phyloP scores from a whole-genome alignment of 2,888 invertebrate genomes.

The Linnaemya tessellans region DNA sequence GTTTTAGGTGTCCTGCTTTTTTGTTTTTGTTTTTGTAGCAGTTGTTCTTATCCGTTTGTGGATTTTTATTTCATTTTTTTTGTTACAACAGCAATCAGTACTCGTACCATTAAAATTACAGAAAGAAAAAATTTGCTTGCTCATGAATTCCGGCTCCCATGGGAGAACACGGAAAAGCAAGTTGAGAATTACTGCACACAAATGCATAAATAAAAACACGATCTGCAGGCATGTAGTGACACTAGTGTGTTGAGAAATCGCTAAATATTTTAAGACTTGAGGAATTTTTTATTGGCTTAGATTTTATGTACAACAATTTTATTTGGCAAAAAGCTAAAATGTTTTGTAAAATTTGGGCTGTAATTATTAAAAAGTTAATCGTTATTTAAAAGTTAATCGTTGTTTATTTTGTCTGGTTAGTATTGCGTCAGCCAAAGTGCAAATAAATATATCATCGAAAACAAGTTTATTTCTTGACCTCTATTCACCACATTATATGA shows the following conservation, averaged over 20 bases:
- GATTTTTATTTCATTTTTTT: slow-evolving; percentile 5
- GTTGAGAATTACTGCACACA: slow-evolving; percentile 9
- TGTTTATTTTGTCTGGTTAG: no score
- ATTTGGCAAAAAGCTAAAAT: no score
- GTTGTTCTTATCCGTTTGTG: neutral
- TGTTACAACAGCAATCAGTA: slow-evolving; percentile 25
- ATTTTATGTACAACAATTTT: no score
- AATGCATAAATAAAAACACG: neutral
- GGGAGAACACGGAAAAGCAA: slow-evolving; percentile 40
- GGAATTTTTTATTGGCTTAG: neutral
- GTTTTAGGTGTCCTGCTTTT: slow-evolving; percentile 46
- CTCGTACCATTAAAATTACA: slow-evolving; percentile 43
- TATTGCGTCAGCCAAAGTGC: no score
- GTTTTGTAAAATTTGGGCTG: no score
- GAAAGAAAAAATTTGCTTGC: slow-evolving; percentile 54
- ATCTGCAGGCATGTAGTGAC: neutral
- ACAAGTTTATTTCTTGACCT: no score
- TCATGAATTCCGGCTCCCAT: slow-evolving; percentile 66
- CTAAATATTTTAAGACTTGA: neutral
- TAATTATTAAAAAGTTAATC: no score
- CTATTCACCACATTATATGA: no score
- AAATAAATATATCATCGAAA: no score
- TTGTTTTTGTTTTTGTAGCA: no score
- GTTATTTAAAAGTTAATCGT: no score
- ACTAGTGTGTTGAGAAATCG: slow-evolving; percentile 2